These are phyloP conservation scores for Ditylenchus dipsaci DNA, from an alignment of 1,140 invertebrate genomes.

Conservation along the genomic window DNA sequence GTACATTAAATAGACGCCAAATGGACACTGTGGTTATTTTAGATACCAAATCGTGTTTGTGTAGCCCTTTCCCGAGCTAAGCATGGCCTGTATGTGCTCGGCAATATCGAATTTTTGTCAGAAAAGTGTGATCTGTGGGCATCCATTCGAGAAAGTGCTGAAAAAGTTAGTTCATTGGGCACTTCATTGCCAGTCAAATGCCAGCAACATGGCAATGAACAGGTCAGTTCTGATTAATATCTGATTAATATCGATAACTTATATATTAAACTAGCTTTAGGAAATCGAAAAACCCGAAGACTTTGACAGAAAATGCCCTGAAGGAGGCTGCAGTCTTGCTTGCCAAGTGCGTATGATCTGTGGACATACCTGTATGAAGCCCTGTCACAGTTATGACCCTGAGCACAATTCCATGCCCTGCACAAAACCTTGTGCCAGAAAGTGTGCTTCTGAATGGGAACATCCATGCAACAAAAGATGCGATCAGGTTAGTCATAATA, in stretches of 20 bases:
- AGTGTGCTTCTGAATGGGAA: not conserved
- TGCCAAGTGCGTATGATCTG: conserved; percentile 28
- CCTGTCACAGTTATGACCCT: conserved; percentile 17
- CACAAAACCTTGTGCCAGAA: conserved; percentile 17
- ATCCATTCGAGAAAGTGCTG: conserved; percentile 51
- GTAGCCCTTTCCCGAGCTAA: conserved; percentile 77
- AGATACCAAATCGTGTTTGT: conserved; percentile 72
- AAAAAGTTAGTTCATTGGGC: conserved; percentile 28
- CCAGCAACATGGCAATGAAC: conserved; percentile 58
- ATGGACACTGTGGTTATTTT: no score
- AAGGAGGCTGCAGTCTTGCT: conserved; percentile 23
- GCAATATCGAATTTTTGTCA: conserved; percentile 68
- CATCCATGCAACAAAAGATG: conserved; percentile 36
- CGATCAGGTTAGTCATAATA: conserved; percentile 19
- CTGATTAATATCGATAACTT: no score
- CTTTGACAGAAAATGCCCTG: conserved; percentile 28
- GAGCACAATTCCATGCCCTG: conserved; percentile 22
- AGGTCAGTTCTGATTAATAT: conserved; percentile 21
- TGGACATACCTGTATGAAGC: conserved; percentile 28
- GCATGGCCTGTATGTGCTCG: conserved; percentile 68
- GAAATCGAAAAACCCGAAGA: conserved; percentile 5
- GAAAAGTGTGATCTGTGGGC: conserved; percentile 59
- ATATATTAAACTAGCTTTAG: no score
- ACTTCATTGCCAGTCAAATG: conserved; percentile 58
- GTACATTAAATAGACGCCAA: no score